Conservation (phyloP, 2,888 invertebrate species). For the Eristalis intricaria region DNA sequence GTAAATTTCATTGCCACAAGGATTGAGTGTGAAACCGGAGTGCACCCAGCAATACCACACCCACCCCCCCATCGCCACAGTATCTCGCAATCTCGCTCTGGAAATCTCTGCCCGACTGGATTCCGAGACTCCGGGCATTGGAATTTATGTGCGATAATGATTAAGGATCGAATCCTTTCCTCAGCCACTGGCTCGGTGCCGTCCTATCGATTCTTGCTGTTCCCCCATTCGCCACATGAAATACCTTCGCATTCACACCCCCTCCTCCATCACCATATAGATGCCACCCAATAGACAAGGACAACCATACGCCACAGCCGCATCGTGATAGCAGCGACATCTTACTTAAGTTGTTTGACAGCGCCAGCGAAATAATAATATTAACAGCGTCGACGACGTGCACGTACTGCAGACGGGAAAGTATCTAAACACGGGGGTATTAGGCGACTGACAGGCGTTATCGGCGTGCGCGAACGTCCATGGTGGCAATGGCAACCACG, state of each 20-base stretch:
- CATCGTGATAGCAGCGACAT: constrained; percentile 44
- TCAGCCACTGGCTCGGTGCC: background rate
- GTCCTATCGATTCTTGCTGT: constrained; percentile 17
- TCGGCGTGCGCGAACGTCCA: constrained; percentile 24
- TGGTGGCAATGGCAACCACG: constrained; percentile 3
- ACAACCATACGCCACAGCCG: constrained; percentile 17
- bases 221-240: background rate
- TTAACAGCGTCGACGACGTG: constrained; percentile 47
- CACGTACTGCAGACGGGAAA: constrained; percentile 29
- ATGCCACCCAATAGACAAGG: constrained; percentile 19
- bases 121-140: constrained; percentile 35
- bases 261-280: constrained; percentile 3
- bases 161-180: constrained; percentile 56
- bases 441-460: constrained; percentile 42
- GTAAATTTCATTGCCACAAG: constrained; percentile 21
- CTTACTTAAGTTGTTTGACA: constrained; percentile 66
- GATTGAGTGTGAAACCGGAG: background rate
- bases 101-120: constrained; percentile 49
- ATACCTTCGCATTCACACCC: background rate
- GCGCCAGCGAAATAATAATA: constrained; percentile 63
- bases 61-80: background rate
- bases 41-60: background rate
- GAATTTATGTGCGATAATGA: constrained; percentile 61
- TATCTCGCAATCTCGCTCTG: background rate
- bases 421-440: constrained; percentile 24